A percentile compares a stretch with the other conserved stretches of the same genome.
phyloP scores from a whole-genome alignment of 1,140 invertebrate species.

The Zophobas atratus region DNA sequence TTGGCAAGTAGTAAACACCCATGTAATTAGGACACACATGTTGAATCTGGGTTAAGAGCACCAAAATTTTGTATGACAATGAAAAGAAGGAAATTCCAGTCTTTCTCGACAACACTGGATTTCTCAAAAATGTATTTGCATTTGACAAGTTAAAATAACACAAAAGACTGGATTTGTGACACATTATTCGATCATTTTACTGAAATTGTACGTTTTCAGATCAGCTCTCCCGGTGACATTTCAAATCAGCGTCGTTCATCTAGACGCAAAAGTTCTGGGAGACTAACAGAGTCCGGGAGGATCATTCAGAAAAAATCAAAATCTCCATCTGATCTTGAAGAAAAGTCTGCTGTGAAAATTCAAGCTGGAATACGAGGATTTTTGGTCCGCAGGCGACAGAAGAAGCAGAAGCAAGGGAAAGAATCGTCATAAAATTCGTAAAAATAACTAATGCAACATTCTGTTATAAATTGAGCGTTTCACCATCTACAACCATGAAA shows the following conservation, averaged over 20 bases:
- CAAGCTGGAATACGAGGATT: conserved; percentile 83
- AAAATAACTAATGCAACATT: conserved; percentile 20
- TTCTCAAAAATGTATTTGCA: no score
- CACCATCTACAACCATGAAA: conserved; percentile 25
- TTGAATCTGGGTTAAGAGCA: conserved; percentile 8
- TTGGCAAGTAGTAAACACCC: background rate
- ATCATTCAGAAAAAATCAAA: conserved; percentile 48
- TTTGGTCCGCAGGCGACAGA: conserved; percentile 71
- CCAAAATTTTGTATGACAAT: no score
- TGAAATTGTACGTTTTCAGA: conserved; percentile 48
- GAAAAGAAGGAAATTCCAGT: no score
- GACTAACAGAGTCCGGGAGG: conserved; percentile 28
- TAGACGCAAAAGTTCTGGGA: conserved; percentile 56
- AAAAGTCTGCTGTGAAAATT: conserved; percentile 81
- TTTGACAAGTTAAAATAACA: no score
- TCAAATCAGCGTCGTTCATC: conserved; percentile 45
- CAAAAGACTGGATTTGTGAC: no score
- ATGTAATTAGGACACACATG: conserved; percentile 21
- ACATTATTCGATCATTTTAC: background rate
- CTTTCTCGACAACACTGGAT: no score
- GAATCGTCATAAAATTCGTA: conserved; percentile 44
- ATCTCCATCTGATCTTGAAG: conserved; percentile 66
- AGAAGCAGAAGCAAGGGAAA: conserved; percentile 55
- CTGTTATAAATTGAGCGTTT: conserved; percentile 8
- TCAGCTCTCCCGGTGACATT: conserved; percentile 47